These are phyloP conservation scores for Zaprionus kolodkinae DNA, from an alignment of 1,140 invertebrate species.

Conservation along the genomic window DNA sequence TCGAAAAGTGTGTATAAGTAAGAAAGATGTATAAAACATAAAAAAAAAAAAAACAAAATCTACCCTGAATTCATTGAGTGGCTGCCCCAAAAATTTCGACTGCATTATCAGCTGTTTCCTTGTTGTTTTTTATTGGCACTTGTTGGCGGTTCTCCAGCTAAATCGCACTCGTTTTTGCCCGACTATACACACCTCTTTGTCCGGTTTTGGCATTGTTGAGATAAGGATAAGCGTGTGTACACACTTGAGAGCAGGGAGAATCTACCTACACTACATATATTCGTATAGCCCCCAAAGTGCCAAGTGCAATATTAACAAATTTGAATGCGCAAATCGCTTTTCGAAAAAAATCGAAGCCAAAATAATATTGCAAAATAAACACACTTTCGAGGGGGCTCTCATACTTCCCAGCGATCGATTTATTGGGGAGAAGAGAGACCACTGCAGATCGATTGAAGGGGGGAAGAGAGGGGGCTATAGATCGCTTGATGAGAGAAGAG, in stretches of 20 bases:
- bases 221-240: conserved; percentile 18
- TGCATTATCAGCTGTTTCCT: conserved; percentile 1
- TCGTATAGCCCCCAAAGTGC: background rate
- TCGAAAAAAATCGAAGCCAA: conserved; percentile 2
- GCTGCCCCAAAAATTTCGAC: background rate
- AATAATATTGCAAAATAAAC: conserved; percentile 35
- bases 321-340: conserved; percentile 29
- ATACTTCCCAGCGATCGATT: no score
- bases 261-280: background rate
- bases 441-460: no score
- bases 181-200: conserved; percentile 26
- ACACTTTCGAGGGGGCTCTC: background rate
- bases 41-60: background rate
- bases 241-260: conserved; percentile 20
- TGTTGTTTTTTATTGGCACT: background rate
- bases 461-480: no score
- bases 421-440: no score
- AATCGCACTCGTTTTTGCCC: background rate
- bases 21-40: background rate
- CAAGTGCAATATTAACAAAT: conserved; percentile 50
- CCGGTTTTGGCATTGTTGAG: conserved; percentile 13
- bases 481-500: no score
- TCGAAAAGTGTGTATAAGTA: no score
- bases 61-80: background rate
- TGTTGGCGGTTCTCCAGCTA: background rate